Base-by-base conservation (phyloP, 2,888 invertebrate genomes). In the Antheraea yamamai region DNA sequence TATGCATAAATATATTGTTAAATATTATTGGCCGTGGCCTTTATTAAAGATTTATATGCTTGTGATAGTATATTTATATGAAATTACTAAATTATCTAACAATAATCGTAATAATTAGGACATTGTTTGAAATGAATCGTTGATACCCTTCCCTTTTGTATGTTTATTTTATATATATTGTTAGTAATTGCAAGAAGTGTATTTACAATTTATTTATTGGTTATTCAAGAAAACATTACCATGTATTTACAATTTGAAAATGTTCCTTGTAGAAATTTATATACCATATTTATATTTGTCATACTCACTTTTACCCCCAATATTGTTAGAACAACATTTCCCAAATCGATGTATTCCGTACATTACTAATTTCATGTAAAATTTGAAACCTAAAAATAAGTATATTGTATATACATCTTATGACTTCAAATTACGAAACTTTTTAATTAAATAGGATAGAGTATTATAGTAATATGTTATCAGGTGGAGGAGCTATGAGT, bases 401-500 rank as follows among this genome's bases (percentile, higher is more conserved):
- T 30, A 30, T 66, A 39, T 39, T 39, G 39, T 39, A 39, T 8
- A 8, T 39, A 8, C 2, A 8, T 26, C 64, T 16, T 64, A 26
- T 64, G 0, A 4, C n/a, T 58, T 58, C 8, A 58, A 58, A n/a
- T 58, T 58, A 58, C n/a, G 8, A n/a, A 1, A 58, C 20, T 58
- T 4, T 23, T 58, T 58, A 58, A 8, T 4, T 23, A 58, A 58
- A 58, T 20, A 6, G 12, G 23, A 2, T 26, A 64, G 23, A 26
- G 0, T 12, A 14, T 4, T 66, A 16, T 30, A 2, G 4, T 30
- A 66, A 16, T 66, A 66, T 30, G 64, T 58, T 26, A 75, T 7
- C 78, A 91, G 94, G 93, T 79, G 94, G 93, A 51, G 93, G 95
- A 73, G 87, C 94, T 6, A 94, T 95, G 94, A 94, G 93, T 80